A percentile compares a stretch with the other conserved stretches of the same genome.
Evolutionary conservation across 2,113 vertebrate species (phyloP).

Genomic region (Empidonax traillii): DNA sequence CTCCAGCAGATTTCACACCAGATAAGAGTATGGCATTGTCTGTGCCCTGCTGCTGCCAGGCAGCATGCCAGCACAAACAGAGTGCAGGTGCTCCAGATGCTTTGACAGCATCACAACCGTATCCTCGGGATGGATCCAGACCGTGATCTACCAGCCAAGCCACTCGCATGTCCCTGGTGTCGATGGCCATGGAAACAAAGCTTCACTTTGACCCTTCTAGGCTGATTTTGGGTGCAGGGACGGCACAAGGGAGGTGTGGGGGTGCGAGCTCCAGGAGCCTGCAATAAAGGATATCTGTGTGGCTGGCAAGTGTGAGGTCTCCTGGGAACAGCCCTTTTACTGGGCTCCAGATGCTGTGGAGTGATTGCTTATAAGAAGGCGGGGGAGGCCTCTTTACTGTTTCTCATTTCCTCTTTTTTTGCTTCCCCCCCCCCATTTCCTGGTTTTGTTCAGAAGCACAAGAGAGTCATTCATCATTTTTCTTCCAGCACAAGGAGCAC

Average conservation of each 20-base stretch:
- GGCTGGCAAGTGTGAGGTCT: slow-evolving; percentile 18
- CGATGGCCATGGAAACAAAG: not conserved
- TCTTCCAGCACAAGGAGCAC: slow-evolving; percentile 60
- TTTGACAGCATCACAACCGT: accelerated
- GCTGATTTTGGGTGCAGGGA: not conserved
- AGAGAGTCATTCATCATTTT: slow-evolving; percentile 68
- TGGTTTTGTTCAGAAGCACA: slow-evolving; percentile 70
- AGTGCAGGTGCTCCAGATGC: not conserved
- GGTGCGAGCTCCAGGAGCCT: not conserved
- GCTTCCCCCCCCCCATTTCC: slow-evolving; percentile 16
- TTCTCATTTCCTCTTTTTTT: slow-evolving; percentile 66
- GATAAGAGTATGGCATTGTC: not conserved
- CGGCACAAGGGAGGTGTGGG: not conserved
- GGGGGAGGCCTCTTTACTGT: slow-evolving; percentile 56
- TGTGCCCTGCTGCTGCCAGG: not conserved
- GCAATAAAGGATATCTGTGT: slow-evolving; percentile 39
- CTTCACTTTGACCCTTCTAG: not conserved
- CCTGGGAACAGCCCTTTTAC: slow-evolving; percentile 43
- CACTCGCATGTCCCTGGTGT: not conserved
- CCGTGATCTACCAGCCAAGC: accelerated
- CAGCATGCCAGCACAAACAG: not conserved
- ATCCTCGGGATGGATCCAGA: not conserved
- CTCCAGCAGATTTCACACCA: not conserved
- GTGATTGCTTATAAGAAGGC: slow-evolving; percentile 61
- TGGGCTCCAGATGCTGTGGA: slow-evolving; percentile 58